Percentiles rank a stretch among this genome's conserved stretches.
Evolutionary conservation across 2,888 invertebrate species (phyloP).

Genomic region (Mycalesis mineus): DNA sequence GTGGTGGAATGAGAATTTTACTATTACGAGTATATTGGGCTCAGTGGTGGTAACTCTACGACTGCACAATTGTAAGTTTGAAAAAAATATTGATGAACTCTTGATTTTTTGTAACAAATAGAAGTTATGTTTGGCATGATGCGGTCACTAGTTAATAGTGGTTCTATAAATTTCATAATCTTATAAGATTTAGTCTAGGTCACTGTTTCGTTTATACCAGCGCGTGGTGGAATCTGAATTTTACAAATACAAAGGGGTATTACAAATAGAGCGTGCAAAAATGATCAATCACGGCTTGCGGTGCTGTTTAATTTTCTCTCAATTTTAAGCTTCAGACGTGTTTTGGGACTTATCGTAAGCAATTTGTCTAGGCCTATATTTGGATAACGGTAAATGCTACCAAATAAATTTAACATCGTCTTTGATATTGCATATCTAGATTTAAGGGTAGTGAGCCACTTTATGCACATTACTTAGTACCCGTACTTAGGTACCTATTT

Average conservation of each 20-base stretch:
- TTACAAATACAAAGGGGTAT: slow-evolving; percentile 13
- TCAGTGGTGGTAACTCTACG: no score
- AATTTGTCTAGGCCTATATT: slow-evolving; percentile 49
- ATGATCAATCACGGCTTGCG: slow-evolving; percentile 54
- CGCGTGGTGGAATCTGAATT: slow-evolving; percentile 16
- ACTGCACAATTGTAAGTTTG: no score
- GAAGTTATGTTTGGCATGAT: no score
- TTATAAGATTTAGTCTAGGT: no score
- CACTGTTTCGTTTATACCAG: not conserved
- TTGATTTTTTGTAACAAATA: no score
- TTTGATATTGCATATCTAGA: not conserved
- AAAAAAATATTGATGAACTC: no score
- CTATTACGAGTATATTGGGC: no score
- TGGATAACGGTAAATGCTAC: slow-evolving; percentile 61
- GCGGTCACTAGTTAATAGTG: no score
- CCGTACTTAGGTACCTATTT: no score
- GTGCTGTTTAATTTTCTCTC: slow-evolving; percentile 48
- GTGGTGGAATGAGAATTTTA: no score
- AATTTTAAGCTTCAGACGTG: slow-evolving; percentile 57
- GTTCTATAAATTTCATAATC: no score
- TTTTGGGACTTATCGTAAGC: slow-evolving; percentile 47
- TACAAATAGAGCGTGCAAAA: slow-evolving; percentile 56
- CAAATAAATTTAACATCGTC: slow-evolving; percentile 8
- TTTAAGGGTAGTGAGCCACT: not conserved
- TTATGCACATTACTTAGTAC: no score